A percentile compares a stretch with the other conserved stretches of the same genome.
These are phyloP conservation scores for Drosophila pallidifrons DNA, from an alignment of 1,140 invertebrate genomes.

Conservation along the genomic window DNA sequence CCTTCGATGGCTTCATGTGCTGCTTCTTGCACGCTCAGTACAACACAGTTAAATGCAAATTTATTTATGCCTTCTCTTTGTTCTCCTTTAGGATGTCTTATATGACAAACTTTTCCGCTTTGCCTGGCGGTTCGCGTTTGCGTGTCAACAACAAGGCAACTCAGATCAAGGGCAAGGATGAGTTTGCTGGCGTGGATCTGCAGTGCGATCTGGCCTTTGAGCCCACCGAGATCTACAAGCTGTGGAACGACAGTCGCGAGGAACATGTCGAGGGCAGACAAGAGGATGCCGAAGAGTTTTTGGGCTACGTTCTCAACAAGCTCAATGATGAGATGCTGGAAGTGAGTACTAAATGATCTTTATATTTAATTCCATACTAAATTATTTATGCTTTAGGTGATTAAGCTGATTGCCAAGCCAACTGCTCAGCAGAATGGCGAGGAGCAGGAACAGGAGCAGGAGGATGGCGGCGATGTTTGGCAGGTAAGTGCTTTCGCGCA, in stretches of 20 bases:
- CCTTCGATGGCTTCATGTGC: conserved; percentile 11
- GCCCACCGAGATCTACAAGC: conserved; percentile 92
- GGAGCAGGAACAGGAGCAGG: conserved; percentile 85
- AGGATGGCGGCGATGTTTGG: conserved; percentile 90
- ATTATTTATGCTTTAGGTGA: conserved; percentile 55
- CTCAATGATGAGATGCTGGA: conserved; percentile 98
- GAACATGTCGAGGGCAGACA: conserved; percentile 92
- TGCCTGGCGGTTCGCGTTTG: conserved; percentile 86
- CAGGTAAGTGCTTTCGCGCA: conserved; percentile 86
- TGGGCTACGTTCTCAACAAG: conserved; percentile 95
- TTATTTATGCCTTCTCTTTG: background rate
- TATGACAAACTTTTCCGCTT: conserved; percentile 89
- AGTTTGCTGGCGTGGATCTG: conserved; percentile 81
- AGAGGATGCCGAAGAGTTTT: conserved; percentile 98
- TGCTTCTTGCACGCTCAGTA: conserved; percentile 42
- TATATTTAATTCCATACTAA: background rate
- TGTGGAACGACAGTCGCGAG: conserved; percentile 91
- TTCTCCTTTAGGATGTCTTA: conserved; percentile 85
- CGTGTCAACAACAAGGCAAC: conserved; percentile 76
- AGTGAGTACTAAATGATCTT: conserved; percentile 83
- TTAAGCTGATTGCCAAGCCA: conserved; percentile 84
- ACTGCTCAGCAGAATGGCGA: conserved; percentile 84
- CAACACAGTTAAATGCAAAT: background rate
- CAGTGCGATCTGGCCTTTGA: conserved; percentile 89
- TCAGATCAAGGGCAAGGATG: conserved; percentile 83